phyloP scores from a whole-genome alignment of 2,797 vertebrate species.

The Jordanella pulchra region DNA sequence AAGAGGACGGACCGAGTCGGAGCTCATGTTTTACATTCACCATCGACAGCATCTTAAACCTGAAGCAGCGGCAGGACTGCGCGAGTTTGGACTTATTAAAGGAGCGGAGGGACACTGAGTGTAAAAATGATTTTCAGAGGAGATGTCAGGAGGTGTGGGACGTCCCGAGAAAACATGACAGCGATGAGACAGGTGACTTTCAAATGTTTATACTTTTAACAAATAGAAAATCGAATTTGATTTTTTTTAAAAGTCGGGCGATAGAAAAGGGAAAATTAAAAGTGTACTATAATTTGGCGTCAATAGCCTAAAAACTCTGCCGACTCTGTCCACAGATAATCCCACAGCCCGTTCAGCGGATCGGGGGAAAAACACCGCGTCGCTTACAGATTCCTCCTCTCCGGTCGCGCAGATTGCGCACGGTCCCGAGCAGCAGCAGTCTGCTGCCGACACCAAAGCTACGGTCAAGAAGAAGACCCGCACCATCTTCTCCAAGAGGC shows the following conservation, averaged over 20 bases:
- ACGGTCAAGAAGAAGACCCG: conserved; percentile 83
- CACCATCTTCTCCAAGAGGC: conserved; percentile 89
- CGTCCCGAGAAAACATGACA: conserved; percentile 49
- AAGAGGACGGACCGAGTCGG: conserved; percentile 69
- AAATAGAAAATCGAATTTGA: neutral
- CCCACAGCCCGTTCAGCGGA: conserved; percentile 18
- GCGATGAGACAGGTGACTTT: conserved; percentile 57
- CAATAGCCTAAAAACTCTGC: neutral
- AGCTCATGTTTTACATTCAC: conserved; percentile 79
- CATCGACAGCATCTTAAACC: conserved; percentile 83
- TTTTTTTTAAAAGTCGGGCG: neutral
- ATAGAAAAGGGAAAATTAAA: neutral
- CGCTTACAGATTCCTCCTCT: conserved; percentile 30
- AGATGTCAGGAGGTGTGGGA: conserved; percentile 55
- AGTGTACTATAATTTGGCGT: neutral
- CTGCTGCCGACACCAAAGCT: conserved; percentile 65
- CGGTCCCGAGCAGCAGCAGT: conserved; percentile 40
- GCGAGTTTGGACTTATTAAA: conserved; percentile 33
- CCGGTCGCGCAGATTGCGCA: conserved; percentile 53
- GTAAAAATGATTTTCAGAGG: conserved; percentile 42
- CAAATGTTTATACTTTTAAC: neutral
- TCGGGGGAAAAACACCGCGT: conserved; percentile 19
- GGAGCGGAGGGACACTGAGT: conserved; percentile 21
- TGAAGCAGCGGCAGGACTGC: conserved; percentile 63
- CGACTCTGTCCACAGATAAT: conserved; percentile 60